Base-by-base conservation (phyloP, 2,113 vertebrate species). In the Rhinoderma darwinii region DNA sequence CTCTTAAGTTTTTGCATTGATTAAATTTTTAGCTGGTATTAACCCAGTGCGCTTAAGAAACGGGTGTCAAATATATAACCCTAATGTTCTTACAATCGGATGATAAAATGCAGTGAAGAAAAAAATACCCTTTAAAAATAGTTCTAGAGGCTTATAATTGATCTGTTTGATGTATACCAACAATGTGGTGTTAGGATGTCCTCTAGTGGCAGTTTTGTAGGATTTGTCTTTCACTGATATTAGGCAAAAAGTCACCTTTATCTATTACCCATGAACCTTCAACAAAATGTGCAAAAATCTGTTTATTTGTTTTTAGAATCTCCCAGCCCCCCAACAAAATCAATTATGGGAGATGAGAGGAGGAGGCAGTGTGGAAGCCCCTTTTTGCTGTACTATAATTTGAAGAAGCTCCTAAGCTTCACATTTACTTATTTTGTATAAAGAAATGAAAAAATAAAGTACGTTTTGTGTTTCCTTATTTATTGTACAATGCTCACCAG, bases 391-490 rank as follows among this genome's bases (percentile, higher is more conserved):
- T 94, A 95, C 91, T 90, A 94, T 92, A 95, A 93, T 93, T 95
- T 95, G 94, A 93, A 91, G 91, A 91, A 92, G 90, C 90, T 91
- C 63, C 89, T 84, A 90, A 89, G 93, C 94, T 95, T 94, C 94
- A 95, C 94, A 93, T 93, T 95, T 95, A 94, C 93, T 95, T 95
- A 95, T 95, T 96, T 95, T 95, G 94, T 95, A 95, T 95, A 95
- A 94, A 95, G 94, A 93, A 87, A 82, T 72, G 91, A 94, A 92
- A 93, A 94, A 95, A 94, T 94, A 95, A 95, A 94, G 93, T 94
- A 94, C 91, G 94, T 93, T 95, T 95, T 95, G 94, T 95, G 94
- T 95, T 95, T 94, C 92, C 92, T 94, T 93, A 95, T 95, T 95
- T 94, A 95, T 94, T 93, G 93, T 94, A 94, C 70, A 90, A 90